Evolutionary conservation across 2,797 vertebrate species (phyloP).

Genomic region (Sebastes itinus): DNA sequence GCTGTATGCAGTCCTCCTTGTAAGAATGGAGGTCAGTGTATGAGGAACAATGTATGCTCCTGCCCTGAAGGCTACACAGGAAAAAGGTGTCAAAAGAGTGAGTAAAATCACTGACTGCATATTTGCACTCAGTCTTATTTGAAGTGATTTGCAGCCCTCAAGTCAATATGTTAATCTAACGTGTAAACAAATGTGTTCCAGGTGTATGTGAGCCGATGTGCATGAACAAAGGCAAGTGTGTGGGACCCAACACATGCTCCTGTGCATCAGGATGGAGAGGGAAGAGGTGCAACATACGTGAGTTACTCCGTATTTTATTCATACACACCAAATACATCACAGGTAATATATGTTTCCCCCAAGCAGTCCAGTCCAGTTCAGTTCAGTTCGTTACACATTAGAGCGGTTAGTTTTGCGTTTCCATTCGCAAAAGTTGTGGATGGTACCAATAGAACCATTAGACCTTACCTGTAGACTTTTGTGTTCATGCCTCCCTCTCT

Average conservation of each 20-base stretch:
- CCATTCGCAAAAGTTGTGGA: too few relatives aligned
- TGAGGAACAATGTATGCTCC: conserved; percentile 91
- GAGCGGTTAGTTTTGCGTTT: too few relatives aligned
- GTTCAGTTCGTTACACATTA: too few relatives aligned
- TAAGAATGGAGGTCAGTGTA: conserved; percentile 92
- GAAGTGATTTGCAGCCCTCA: not conserved
- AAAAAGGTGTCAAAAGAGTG: conserved; percentile 91
- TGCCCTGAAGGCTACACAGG: conserved; percentile 90
- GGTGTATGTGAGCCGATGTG: conserved; percentile 92
- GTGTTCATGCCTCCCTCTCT: not conserved
- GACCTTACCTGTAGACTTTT: not conserved
- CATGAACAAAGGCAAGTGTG: conserved; percentile 92
- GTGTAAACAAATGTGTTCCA: conserved; percentile 56
- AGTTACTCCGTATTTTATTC: conserved; percentile 64
- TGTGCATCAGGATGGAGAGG: conserved; percentile 93
- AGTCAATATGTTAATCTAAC: not conserved
- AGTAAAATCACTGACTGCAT: conserved; percentile 53
- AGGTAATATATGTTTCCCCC: not conserved
- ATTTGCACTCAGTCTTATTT: not conserved
- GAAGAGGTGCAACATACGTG: conserved; percentile 85
- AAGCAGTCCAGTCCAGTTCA: too few relatives aligned
- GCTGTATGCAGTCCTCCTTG: conserved; percentile 92
- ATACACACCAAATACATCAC: not conserved
- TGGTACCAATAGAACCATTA: too few relatives aligned
- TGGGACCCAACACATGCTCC: conserved; percentile 89